These are phyloP conservation scores for Mimumesa dahlbomi DNA, from an alignment of 2,888 invertebrate species.

Conservation along the genomic window DNA sequence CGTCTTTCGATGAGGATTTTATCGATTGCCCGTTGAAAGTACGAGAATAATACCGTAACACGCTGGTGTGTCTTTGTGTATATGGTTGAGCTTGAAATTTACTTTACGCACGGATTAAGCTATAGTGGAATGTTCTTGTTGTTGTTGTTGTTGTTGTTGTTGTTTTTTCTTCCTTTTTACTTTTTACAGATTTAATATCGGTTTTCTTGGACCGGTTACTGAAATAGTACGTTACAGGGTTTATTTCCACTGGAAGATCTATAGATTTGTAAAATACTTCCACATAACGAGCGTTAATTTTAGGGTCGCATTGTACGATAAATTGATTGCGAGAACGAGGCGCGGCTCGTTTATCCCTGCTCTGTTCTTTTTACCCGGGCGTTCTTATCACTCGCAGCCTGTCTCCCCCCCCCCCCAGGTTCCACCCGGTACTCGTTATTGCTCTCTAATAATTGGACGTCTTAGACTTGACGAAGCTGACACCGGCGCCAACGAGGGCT, in stretches of 20 bases:
- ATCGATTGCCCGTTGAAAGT: too few species aligned
- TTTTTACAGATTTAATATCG: neutral
- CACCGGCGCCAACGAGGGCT: conserved; percentile 15
- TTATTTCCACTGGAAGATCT: too few species aligned
- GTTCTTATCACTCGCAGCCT: neutral
- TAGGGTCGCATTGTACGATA: conserved; percentile 4
- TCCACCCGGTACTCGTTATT: conserved; percentile 10
- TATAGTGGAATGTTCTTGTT: neutral
- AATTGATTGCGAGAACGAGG: conserved; percentile 37
- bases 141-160: neutral
- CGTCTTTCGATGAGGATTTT: conserved; percentile 13
- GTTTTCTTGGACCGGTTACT: neutral
- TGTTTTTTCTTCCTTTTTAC: too few species aligned
- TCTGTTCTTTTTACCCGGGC: conserved; percentile 12
- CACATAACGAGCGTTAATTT: conserved; percentile 9
- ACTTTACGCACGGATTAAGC: too few species aligned
- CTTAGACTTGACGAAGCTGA: conserved; percentile 46
- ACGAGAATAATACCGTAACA: too few species aligned
- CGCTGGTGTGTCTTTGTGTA: too few species aligned
- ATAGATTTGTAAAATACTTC: neutral
- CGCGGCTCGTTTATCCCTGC: conserved; percentile 35
- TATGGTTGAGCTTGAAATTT: too few species aligned
- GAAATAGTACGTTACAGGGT: too few species aligned
- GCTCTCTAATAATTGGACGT: conserved; percentile 60
- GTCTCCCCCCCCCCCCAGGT: neutral